Conservation (phyloP, 1,140 invertebrate species). For the Xylocopa sonorina region DNA sequence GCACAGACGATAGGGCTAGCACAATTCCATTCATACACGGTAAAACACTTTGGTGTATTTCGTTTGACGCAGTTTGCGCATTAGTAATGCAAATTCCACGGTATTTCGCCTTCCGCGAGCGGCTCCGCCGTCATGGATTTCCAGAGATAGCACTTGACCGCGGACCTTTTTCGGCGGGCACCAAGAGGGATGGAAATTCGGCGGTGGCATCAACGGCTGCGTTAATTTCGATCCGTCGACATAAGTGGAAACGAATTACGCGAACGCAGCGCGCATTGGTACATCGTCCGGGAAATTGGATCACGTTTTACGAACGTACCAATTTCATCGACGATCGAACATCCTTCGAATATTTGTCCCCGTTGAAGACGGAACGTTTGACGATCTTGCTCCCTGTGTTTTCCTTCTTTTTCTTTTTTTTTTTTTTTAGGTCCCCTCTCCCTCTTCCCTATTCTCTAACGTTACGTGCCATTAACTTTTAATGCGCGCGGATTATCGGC, state of each 20-base stretch:
- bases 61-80: slow-evolving; percentile 68
- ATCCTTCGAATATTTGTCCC: slow-evolving; percentile 15
- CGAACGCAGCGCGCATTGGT: slow-evolving; percentile 12
- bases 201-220: slow-evolving; percentile 49
- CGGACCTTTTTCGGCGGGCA: slow-evolving; percentile 43
- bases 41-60: slow-evolving; percentile 64
- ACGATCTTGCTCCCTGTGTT: neutral
- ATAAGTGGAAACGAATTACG: slow-evolving; percentile 50
- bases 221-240: slow-evolving; percentile 59
- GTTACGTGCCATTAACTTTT: neutral
- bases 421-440: neutral
- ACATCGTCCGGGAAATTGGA: slow-evolving; percentile 19
- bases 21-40: slow-evolving; percentile 41
- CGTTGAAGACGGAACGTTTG: neutral
- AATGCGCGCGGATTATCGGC: neutral
- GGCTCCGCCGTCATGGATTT: slow-evolving; percentile 52
- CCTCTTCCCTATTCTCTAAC: neutral
- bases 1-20: neutral
- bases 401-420: neutral
- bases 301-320: neutral
- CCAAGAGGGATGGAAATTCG: slow-evolving; percentile 64
- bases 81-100: slow-evolving; percentile 66
- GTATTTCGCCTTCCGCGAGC: slow-evolving; percentile 8
- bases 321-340: slow-evolving; percentile 2
- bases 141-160: slow-evolving; percentile 57